Percentiles rank a stretch among this genome's conserved stretches.
phyloP scores from a whole-genome alignment of 2,888 invertebrate genomes.

The Sicus ferrugineus region DNA sequence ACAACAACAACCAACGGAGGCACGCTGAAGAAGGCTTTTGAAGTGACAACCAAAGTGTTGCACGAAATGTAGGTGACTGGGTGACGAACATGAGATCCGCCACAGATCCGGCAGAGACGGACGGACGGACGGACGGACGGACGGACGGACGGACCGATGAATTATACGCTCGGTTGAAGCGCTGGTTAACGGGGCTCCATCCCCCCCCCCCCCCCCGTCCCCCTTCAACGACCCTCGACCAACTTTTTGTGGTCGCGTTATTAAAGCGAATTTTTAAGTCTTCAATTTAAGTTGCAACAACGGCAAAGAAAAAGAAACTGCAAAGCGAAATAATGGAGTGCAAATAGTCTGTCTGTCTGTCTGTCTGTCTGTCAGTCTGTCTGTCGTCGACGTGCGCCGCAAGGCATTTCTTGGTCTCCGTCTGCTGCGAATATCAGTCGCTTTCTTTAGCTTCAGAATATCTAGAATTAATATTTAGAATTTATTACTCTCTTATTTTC shows the following conservation, averaged over 20 bases:
- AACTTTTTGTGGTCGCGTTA: conserved; percentile 1
- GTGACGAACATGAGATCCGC: neutral
- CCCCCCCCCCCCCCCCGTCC: neutral
- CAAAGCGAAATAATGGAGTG: neutral
- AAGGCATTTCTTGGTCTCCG: neutral
- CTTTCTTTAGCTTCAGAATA: neutral
- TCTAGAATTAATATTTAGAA: too few species aligned
- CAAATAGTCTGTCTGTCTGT: neutral
- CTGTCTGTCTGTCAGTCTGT: neutral
- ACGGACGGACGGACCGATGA: neutral
- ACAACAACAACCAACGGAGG: neutral
- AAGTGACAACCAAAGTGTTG: neutral
- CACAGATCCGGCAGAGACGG: neutral
- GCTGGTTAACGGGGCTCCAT: neutral
- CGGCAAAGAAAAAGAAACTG: neutral
- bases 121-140: neutral
- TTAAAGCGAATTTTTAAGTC: conserved; percentile 14
- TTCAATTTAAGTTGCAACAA: conserved; percentile 11
- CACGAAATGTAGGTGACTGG: neutral
- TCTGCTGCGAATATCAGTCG: neutral
- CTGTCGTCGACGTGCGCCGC: neutral
- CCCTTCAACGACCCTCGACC: neutral
- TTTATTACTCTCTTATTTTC: too few species aligned
- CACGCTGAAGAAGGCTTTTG: neutral
- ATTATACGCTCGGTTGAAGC: neutral